A percentile compares a stretch with the other conserved stretches of the same genome.
Evolutionary conservation across 2,888 invertebrate genomes (phyloP).

Genomic region (Desoria tigrina): DNA sequence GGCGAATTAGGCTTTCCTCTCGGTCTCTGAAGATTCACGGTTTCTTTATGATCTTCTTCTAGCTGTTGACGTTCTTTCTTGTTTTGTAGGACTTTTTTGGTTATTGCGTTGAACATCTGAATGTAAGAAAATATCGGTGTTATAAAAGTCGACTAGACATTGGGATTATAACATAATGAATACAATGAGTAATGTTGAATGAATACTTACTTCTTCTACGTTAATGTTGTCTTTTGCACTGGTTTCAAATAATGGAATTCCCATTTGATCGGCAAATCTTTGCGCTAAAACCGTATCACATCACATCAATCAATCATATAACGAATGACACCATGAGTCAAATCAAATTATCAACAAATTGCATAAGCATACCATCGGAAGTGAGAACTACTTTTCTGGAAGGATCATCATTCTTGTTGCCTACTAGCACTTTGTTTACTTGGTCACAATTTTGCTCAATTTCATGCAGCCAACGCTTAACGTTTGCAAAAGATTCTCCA

Average conservation of each 20-base stretch:
- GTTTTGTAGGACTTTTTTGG: conserved; percentile 78
- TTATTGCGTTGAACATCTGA: conserved; percentile 72
- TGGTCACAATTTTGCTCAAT: conserved; percentile 99
- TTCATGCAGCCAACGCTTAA: conserved; percentile 98
- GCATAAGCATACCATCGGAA: too few species aligned
- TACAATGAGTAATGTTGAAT: too few species aligned
- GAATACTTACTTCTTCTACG: conserved; percentile 84
- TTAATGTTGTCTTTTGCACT: conserved; percentile 99
- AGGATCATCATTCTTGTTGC: conserved; percentile 94
- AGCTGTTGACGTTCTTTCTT: conserved; percentile 79
- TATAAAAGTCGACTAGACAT: too few species aligned
- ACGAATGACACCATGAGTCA: too few species aligned
- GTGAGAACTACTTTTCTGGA: conserved; percentile 94
- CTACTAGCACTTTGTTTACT: conserved; percentile 96
- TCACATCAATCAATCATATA: too few species aligned
- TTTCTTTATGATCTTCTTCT: too few species aligned
- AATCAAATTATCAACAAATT: too few species aligned
- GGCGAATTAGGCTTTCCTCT: too few species aligned
- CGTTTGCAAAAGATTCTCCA: conserved; percentile 98
- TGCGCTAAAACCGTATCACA: too few species aligned
- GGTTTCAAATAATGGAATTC: conserved; percentile 94
- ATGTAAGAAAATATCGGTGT: conserved; percentile 52
- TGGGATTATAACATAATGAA: neutral
- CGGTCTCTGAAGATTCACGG: too few species aligned
- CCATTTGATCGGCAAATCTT: conserved; percentile 96